These are phyloP conservation scores for Galeopsomyia nigrocyanea DNA, from an alignment of 2,888 invertebrate genomes.

Conservation along the genomic window DNA sequence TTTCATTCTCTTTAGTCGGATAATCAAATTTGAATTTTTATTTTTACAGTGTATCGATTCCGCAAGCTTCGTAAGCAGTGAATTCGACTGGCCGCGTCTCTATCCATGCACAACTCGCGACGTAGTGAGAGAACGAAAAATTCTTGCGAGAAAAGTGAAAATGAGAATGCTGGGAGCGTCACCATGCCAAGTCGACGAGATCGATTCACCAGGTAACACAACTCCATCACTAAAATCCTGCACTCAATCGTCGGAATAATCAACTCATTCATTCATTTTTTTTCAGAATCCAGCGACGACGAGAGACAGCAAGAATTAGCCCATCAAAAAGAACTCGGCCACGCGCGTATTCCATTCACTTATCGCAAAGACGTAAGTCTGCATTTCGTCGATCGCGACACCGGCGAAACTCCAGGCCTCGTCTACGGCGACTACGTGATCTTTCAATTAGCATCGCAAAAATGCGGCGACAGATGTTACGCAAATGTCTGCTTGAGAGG, in stretches of 20 bases:
- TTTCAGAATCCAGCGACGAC: conserved; percentile 41
- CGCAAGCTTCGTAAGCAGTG: too few relatives aligned
- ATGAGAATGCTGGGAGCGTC: conserved; percentile 50
- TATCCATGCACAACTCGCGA: conserved; percentile 56
- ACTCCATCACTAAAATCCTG: not conserved
- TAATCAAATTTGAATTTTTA: not conserved
- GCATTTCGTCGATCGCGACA: conserved; percentile 53
- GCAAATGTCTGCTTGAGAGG: conserved; percentile 59
- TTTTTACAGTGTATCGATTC: not conserved
- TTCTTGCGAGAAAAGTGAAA: conserved; percentile 44
- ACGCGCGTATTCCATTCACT: conserved; percentile 56
- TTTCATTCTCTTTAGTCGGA: not conserved
- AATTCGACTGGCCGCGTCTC: conserved; percentile 51
- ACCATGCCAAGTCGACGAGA: conserved; percentile 51
- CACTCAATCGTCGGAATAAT: too few relatives aligned
- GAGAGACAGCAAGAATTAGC: conserved; percentile 54
- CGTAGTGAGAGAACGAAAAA: conserved; percentile 46
- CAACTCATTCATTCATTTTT: not conserved
- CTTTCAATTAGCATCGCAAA: conserved; percentile 51
- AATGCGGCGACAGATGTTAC: conserved; percentile 50
- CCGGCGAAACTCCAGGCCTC: conserved; percentile 58
- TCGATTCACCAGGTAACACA: conserved; percentile 39
- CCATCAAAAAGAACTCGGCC: conserved; percentile 59
- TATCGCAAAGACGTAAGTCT: conserved; percentile 27
- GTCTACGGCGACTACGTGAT: conserved; percentile 61